Base-by-base conservation (phyloP, 2,888 invertebrate species). In the Xylota sylvarum region DNA sequence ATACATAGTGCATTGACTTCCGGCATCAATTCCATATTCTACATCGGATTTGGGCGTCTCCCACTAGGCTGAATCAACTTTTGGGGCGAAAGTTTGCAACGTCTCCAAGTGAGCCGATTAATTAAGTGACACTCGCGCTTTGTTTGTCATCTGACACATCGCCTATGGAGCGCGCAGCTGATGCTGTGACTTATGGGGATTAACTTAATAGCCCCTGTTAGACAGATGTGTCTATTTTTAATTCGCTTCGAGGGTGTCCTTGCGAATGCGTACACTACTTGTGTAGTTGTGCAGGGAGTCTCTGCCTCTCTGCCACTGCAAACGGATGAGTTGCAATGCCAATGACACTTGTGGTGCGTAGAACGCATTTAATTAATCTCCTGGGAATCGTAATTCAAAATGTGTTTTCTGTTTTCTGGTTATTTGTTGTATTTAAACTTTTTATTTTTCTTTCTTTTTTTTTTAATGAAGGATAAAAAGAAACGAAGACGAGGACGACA, bases 351-450 rank as follows among this genome's bases (percentile, higher is more conserved):
- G 19, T 48, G 65, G 76, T 65, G 76, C 70, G 55, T 14, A 58
- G 40, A 72, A 77, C 50, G 65, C 70, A 64, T 70, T 82, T 77
- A 82, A 82, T 82, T 82, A 77, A 72, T 82, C 82, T 72, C 82
- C 70, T 77, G 82, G 77, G 77, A 81, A 81, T 58, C 52, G 74
- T 74, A 81, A 74, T 62, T 81, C 52, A 69, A 81, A 67, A 69
- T 69, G 32, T 52, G n/a, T 56, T 40, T 32, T 35, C 46, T 27
- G 30, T n/a, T 58, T 48, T 35, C 32, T 17, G 23, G 32, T 69
- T 50, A n/a, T 69, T 70, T 37, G 5, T 50, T 1, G 23, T 23
- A 23, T 23, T 2, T 23, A 23, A 43, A 23, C 19, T 30, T 32
- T 56, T 35, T 27, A 35, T 62, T 12, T 55, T 30, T n/a, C 43